phyloP scores from a whole-genome alignment of 2,888 invertebrate species.

The Cryptocephalus moraei region DNA sequence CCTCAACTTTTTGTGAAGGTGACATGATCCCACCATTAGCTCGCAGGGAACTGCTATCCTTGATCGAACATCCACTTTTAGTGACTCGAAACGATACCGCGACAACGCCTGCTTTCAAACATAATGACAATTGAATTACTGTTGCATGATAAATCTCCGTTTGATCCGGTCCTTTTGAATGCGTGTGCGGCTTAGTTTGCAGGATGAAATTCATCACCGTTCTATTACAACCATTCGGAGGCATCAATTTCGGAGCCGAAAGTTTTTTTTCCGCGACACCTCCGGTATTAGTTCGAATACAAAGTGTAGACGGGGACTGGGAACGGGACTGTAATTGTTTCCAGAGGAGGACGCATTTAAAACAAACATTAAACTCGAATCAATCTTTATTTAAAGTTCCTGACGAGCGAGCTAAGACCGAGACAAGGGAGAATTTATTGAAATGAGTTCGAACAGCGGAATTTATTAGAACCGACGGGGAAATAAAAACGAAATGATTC shows the following conservation, averaged over 20 bases:
- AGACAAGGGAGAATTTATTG: not conserved
- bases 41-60: not conserved
- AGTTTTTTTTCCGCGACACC: not conserved
- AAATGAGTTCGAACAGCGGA: not conserved
- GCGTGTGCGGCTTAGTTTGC: not conserved
- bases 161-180: constrained; percentile 3
- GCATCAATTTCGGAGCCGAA: not conserved
- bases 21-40: no score
- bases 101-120: constrained; percentile 4
- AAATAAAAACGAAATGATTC: constrained; percentile 8
- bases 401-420: no score
- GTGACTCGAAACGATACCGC: not conserved
- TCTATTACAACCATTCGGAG: not conserved
- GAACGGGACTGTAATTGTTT: no score
- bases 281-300: not conserved
- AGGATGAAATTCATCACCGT: not conserved
- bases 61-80: not conserved
- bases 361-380: no score
- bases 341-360: no score
- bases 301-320: no score
- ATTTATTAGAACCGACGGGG: not conserved
- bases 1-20: no score
- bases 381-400: no score
- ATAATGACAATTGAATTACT: constrained; percentile 12
- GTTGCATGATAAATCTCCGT: constrained; percentile 11